Evolutionary conservation across 2,888 invertebrate species (phyloP), one percentile per base, ranked within the genome.

Genomic region (Platerodrilus igneus): DNA sequence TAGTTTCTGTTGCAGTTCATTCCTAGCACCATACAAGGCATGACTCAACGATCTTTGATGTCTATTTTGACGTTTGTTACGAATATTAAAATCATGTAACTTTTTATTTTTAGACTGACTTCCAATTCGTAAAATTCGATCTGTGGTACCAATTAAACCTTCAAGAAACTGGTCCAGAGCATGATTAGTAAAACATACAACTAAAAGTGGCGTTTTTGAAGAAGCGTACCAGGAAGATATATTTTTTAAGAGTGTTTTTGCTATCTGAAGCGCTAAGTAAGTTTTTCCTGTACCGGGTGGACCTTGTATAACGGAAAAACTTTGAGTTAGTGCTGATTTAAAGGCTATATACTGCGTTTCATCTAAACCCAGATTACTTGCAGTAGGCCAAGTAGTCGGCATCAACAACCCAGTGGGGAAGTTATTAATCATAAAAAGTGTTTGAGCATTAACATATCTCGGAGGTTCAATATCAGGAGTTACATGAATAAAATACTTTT

Each of bases 281-380:
- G 90, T 89, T 71, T 90, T 91, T 0, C 90, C 91, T 0, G 90
- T 90, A 2, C 91, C 91, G 0, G 91, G 90, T 0, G 90, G 90
- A 0, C 91, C 91, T 71, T 90, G 90, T 44, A 90, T 85, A 0
- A 89, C 73, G 0, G 78, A 78, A 48, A 90, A 79, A 65, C 88
- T 82, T 55, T 76, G 72, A 0, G 77, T 80, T 2, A 91, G 57
- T 0, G 86, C 85, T 18, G 77, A 72, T 50, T 75, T 71, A 53
- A 78, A 79, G 0, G 90, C 89, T 20, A 64, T 59, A 42, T 73
- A 65, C 66, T 91, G 90, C 1, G 79, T 77, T 4, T 68, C 60
- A 60, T 89, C 84, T 2, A 89, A 66, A 19, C 67, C 66, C 23
- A 81, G 59, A 2, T 58, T 50, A 9, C 62, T 53, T 33, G 62